Evolutionary conservation across 2,888 invertebrate species (phyloP), one percentile per base, ranked within the genome.

Genomic region (Balanococcus diminutus): DNA sequence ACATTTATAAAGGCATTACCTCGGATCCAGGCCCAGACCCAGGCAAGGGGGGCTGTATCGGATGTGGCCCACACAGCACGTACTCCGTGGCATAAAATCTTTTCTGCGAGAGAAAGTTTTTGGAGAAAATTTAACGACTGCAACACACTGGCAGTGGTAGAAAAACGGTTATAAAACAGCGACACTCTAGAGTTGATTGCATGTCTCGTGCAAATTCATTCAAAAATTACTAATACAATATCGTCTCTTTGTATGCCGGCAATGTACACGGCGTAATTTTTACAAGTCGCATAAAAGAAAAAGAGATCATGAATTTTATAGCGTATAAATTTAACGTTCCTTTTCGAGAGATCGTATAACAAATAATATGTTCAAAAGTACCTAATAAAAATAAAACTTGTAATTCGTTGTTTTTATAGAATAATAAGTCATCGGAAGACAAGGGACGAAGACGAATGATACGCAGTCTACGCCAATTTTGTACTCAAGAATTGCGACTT

Each of bases 371-470:
- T 81, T 81, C 42, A 8, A 32, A 42, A 81, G 81, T 81, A 39
- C 81, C 81, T 22, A 81, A 39, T 81, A 81, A 81, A 81, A 81
- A 81, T 81, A 81, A 81, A 81, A 39, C 81, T 81, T 42, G 81
- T 42, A 42, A 81, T 81, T 81, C 81, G 39, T 81, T 42, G 39
- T 81, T 81, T 61, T 81, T 81, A 81, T 81, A 39, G 36, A 81
- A 81, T 36, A 81, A 81, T 32, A 81, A 81, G 79, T 81, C 79
- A n/a, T n/a, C n/a, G n/a, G n/a, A n/a, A n/a, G n/a, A n/a, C n/a
- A n/a, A n/a, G n/a, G n/a, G n/a, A n/a, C n/a, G n/a, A n/a, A n/a
- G n/a, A n/a, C n/a, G n/a, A n/a, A n/a, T n/a, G n/a, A n/a, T n/a
- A n/a, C n/a, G n/a, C n/a, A n/a, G n/a, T n/a, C n/a, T n/a, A n/a